A percentile compares a stretch with the other conserved stretches of the same genome.
These are phyloP conservation scores for Lota lota DNA, from an alignment of 2,113 vertebrate species.

Conservation along the genomic window DNA sequence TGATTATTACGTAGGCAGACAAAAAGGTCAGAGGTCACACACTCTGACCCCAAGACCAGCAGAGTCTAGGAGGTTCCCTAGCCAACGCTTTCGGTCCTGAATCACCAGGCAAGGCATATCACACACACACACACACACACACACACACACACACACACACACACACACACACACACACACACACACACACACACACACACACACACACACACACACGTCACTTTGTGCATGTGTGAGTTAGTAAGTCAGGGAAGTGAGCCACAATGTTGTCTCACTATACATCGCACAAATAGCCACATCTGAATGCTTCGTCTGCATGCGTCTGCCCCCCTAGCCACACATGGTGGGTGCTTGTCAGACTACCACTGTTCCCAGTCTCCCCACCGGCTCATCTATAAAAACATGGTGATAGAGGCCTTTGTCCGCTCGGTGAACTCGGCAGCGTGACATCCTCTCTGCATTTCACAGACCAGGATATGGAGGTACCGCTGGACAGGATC, in stretches of 20 bases:
- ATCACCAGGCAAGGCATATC: slow-evolving; percentile 39
- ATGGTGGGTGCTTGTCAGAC: no score
- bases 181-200: background rate
- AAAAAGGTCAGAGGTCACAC: background rate
- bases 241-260: background rate
- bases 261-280: no score
- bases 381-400: slow-evolving; percentile 19
- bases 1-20: no score
- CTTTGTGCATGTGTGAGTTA: background rate
- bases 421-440: slow-evolving; percentile 27
- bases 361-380: background rate
- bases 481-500: no score
- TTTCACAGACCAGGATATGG: no score
- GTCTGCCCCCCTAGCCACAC: no score
- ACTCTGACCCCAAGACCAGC: slow-evolving; percentile 9
- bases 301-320: no score
- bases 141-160: background rate
- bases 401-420: slow-evolving; percentile 33
- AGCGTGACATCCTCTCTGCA: no score
- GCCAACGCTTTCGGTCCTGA: background rate
- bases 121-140: no score
- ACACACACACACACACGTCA: background rate
- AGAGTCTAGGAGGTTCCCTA: slow-evolving; percentile 5
- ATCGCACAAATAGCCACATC: no score
- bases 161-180: background rate